Evolutionary conservation across 1,140 invertebrate genomes (phyloP).

Genomic region (Holcopasites calliopsidis): DNA sequence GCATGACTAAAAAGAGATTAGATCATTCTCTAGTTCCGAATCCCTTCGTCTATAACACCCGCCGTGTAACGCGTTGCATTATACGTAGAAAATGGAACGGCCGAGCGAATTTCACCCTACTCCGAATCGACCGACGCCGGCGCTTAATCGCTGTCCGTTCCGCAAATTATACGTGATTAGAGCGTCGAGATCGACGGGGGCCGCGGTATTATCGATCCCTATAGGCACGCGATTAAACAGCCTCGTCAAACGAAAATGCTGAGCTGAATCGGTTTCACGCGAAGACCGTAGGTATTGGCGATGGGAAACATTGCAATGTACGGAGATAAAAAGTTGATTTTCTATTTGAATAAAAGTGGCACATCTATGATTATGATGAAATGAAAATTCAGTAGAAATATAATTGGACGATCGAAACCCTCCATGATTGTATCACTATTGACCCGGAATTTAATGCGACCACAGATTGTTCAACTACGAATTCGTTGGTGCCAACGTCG

Average conservation of each 20-base stretch:
- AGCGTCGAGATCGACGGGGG: not conserved
- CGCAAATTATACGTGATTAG: constrained; percentile 28
- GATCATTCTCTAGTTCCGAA: not conserved
- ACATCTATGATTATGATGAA: too few relatives aligned
- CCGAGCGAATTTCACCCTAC: not conserved
- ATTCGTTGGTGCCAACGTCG: too few relatives aligned
- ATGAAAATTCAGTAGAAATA: too few relatives aligned
- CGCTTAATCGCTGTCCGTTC: constrained; percentile 20
- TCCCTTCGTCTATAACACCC: not conserved
- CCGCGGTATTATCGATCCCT: not conserved
- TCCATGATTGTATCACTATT: too few relatives aligned
- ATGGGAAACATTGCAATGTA: too few relatives aligned
- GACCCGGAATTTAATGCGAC: too few relatives aligned
- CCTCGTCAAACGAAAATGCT: not conserved
- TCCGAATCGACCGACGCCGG: not conserved
- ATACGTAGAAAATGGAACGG: not conserved
- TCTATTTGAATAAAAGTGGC: too few relatives aligned
- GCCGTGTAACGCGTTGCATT: not conserved
- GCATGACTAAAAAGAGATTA: not conserved
- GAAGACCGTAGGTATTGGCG: too few relatives aligned
- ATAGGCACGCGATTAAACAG: not conserved
- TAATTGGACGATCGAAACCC: too few relatives aligned
- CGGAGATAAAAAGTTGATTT: too few relatives aligned
- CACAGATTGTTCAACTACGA: too few relatives aligned
- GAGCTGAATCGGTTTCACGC: too few relatives aligned